phyloP scores from a whole-genome alignment of 2,113 vertebrate genomes.

The Cephalopholis sonnerati region DNA sequence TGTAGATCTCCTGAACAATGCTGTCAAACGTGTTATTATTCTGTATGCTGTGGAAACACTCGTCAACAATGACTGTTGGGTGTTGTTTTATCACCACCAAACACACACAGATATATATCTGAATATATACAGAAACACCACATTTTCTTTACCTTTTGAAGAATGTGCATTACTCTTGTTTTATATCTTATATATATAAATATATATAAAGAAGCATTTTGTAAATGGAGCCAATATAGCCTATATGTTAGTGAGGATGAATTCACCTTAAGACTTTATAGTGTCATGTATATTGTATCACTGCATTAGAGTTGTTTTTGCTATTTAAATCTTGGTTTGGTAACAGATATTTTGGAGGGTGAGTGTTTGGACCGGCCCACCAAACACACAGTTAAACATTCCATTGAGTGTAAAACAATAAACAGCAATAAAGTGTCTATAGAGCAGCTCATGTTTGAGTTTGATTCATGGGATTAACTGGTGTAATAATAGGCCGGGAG shows the following conservation, averaged over 20 bases:
- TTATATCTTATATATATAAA: conserved; percentile 81
- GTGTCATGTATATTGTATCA: conserved; percentile 85
- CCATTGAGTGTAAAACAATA: conserved; percentile 88
- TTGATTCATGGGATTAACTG: background rate
- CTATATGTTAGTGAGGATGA: conserved; percentile 75
- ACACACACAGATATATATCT: conserved; percentile 56
- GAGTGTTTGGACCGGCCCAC: conserved; percentile 86
- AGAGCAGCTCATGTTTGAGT: conserved; percentile 46
- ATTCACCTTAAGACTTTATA: conserved; percentile 80
- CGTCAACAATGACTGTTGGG: conserved; percentile 49
- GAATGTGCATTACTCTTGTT: conserved; percentile 83
- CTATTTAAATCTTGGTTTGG: conserved; percentile 90
- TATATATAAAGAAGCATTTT: conserved; percentile 79
- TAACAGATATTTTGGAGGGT: conserved; percentile 74
- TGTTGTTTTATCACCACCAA: conserved; percentile 64
- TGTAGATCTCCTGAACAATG: conserved; percentile 26
- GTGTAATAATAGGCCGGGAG: no score
- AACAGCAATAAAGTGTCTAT: conserved; percentile 84
- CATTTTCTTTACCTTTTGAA: conserved; percentile 57
- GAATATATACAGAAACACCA: conserved; percentile 44
- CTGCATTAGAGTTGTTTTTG: conserved; percentile 86
- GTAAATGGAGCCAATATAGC: conserved; percentile 85
- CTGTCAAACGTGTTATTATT: conserved; percentile 42
- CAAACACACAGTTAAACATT: conserved; percentile 91
- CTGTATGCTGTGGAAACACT: conserved; percentile 58